Evolutionary conservation across 2,888 invertebrate species (phyloP), one percentile per base, ranked within the genome.

Genomic region (Drosophila rubida): DNA sequence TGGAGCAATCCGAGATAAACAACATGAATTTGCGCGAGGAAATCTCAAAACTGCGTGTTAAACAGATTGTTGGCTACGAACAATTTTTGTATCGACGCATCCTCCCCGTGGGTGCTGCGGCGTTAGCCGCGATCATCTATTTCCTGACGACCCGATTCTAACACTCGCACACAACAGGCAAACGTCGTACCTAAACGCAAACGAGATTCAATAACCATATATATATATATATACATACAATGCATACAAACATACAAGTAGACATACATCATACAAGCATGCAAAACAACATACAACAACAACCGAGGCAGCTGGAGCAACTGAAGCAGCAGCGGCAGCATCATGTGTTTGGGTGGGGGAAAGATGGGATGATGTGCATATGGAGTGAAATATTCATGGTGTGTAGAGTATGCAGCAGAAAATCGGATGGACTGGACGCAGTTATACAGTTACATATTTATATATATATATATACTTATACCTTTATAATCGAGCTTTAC

Each of bases 21-120:
- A 92, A 91, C 83, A 61, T 91, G 2, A 75, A 87, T 57, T 68
- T 92, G 23, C 90, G 90, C 62, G 84, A 87, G 19, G 90, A 91
- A 78, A 89, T 92, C 42, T 78, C 80, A 11, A 74, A 81, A 32
- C 65, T 92, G 6, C 84, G 87, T 60, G 73, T 76, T 3, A 83
- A 89, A 23, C 67, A 69, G n/a, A 57, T 54, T 16, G 35, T 22
- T 13, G 35, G 23, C 14, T 27, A 59, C 8, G 62, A 76, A 65
- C 53, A 74, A 37, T 42, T 88, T 14, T 68, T 84, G 6, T 30
- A 69, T 9, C 57, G 85, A 44, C 83, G 84, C 49, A 74, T 87
- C 48, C 50, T 91, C 60, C 89, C 92, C 6, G 79, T 84, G 51
- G 87, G 90, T 44, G 87, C 89, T 63, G 75, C 89, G 67, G 78